phyloP scores from a whole-genome alignment of 2,113 vertebrate species.

The Cryptotis parvus region DNA sequence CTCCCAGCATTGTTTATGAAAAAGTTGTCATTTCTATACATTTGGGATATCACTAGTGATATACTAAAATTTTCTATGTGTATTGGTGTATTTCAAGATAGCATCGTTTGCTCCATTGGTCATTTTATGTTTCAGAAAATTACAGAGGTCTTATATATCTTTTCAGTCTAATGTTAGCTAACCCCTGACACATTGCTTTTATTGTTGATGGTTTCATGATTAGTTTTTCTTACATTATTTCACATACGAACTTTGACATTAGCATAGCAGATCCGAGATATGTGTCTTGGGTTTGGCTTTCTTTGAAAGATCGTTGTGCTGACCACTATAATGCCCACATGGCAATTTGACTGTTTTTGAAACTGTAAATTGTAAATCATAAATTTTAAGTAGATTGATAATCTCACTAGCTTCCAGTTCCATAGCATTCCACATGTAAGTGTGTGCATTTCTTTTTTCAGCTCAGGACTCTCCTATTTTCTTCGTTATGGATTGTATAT shows the following conservation, averaged over 20 bases:
- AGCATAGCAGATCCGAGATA: slow-evolving; percentile 18
- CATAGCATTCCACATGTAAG: background rate
- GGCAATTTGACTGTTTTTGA: too few relatives aligned
- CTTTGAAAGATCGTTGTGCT: too few relatives aligned
- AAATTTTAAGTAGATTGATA: slow-evolving; percentile 23
- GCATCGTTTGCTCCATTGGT: slow-evolving; percentile 14
- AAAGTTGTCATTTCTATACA: background rate
- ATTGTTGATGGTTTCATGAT: background rate
- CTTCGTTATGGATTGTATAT: slow-evolving; percentile 1
- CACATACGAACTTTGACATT: slow-evolving; percentile 25
- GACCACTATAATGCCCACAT: too few relatives aligned
- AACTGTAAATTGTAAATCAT: too few relatives aligned
- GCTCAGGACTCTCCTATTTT: slow-evolving; percentile 9
- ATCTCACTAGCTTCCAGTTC: background rate
- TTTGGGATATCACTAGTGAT: slow-evolving; percentile 41
- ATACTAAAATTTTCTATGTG: background rate
- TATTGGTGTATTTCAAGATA: slow-evolving; percentile 44
- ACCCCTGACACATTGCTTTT: background rate
- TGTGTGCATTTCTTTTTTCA: slow-evolving; percentile 50
- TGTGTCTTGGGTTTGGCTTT: background rate
- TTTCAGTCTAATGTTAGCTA: slow-evolving; percentile 1
- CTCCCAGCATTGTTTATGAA: slow-evolving; percentile 44
- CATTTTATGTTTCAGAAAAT: slow-evolving; percentile 32
- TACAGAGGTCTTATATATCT: slow-evolving; percentile 39
- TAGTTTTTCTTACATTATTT: background rate